Evolutionary conservation across 1,140 invertebrate genomes (phyloP), one percentile per base, ranked within the genome.

Genomic region (Papilio aristodemus): DNA sequence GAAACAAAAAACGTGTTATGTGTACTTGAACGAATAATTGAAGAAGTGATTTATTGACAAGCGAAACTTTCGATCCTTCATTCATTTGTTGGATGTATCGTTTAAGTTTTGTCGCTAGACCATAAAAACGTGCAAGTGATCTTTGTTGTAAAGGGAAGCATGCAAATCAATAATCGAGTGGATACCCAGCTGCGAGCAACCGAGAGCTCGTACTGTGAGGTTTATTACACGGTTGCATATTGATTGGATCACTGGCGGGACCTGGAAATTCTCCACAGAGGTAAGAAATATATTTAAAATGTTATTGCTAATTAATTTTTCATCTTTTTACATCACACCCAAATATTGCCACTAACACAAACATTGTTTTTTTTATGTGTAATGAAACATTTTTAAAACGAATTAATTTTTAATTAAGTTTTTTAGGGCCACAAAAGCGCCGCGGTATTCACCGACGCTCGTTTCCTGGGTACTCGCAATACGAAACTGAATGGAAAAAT

Each of bases 111-210:
- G 83, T 84, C 84, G 75, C 83, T 81, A 73, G 73, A 87, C 82
- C 71, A 71, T 79, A 54, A 17, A 81, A 80, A 82, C 71, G 85
- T 87, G 80, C 71, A 80, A 78, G 87, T 89, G 87, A 81, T 88
- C 79, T 80, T 75, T 81, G 80, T 79, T 79, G 70, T 79, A 76
- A 80, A 86, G 79, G 72, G 81, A 80, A 86, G 83, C 79, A 89
- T 87, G 84, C 83, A 85, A 89, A 91, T 91, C 89, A 78, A 91
- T 91, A 91, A 81, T 74, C 75, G 77, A 82, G 79, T 86, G 81
- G 77, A 86, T 86, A 73, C 78, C 83, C 81, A 85, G 82, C 75
- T 79, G 72, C 70, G 73, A 84, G 78, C 71, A 73, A 75, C 71
- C 73, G 71, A 86, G 80, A 82, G 79, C 82, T 87, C 77, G 80